Evolutionary conservation across 64 coral and sea anemone genomes (phyloP).

Genomic region (Pachyseris speciosa): DNA sequence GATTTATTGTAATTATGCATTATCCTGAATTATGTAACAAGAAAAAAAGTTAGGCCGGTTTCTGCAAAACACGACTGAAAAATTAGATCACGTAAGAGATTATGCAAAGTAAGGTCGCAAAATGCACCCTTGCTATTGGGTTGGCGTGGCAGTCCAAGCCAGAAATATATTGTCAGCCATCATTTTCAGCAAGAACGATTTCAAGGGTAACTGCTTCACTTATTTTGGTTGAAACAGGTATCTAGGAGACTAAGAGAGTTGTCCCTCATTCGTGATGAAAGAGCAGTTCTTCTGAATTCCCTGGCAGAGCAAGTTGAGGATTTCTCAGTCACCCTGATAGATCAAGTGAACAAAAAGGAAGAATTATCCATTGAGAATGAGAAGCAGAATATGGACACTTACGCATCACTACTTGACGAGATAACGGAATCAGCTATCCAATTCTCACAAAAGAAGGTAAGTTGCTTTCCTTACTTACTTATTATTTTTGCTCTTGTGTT

Average conservation of each 20-base stretch:
- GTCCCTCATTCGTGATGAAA: background rate
- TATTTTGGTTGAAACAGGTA: background rate
- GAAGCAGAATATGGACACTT: background rate
- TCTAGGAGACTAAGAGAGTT: constrained; percentile 1
- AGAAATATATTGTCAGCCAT: too few species aligned
- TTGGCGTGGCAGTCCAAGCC: too few species aligned
- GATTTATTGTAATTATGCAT: too few species aligned
- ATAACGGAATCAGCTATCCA: constrained; percentile 25
- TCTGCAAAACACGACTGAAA: too few species aligned
- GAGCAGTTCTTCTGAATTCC: background rate
- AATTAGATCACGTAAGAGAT: too few species aligned
- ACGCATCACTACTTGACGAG: background rate
- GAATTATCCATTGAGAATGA: background rate
- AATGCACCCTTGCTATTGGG: too few species aligned
- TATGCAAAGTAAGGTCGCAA: too few species aligned
- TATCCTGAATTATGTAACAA: too few species aligned
- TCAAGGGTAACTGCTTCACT: too few species aligned
- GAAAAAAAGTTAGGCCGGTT: too few species aligned
- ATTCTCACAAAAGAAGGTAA: constrained; percentile 20
- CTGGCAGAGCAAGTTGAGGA: constrained; percentile 21
- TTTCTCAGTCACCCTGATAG: constrained; percentile 15
- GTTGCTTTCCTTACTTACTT: background rate
- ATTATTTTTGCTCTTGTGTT: too few species aligned
- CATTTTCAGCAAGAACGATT: too few species aligned
- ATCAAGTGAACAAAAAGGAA: constrained; percentile 6